Base-by-base conservation (phyloP, 2,888 invertebrate species). In the Melanotus villosus region DNA sequence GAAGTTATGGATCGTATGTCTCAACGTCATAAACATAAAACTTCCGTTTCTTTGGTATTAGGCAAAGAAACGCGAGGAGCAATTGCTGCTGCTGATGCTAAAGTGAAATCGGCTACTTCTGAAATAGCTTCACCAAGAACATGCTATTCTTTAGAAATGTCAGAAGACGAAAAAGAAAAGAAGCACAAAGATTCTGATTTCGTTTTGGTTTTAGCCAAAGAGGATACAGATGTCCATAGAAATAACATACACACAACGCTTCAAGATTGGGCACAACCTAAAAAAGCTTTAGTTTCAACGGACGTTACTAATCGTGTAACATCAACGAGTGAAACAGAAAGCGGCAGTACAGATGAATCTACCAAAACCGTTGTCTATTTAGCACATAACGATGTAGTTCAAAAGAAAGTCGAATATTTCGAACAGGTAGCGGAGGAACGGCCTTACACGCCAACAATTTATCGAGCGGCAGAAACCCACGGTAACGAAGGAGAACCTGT, bases 331-430 rank as follows among this genome's bases (percentile, higher is more conserved):
- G 92, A 92, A 84, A 90, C 90, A 0, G 92, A 93, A 80, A 92
- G 92, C 59, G 90, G 88, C 1, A 91, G 92, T 79, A 93, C 92
- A 0, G 92, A 93, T 77, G 87, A 90, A 45, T 92, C 93, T 0
- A 89, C 89, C 47, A 89, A 87, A 82, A 93, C 93, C 0, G 91
- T 91, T 0, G 90, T 92, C 60, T 89, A 87, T 73, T 86, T 88
- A 38, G 88, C 86, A 6, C 86, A 87, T 1, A 88, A 88, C 70
- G 90, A 91, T 90, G 74, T 7, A 7, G 90, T 93, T 0, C 88
- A 90, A 65, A 90, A 90, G 77, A 94, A 92, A 83, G 91, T 95
- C 0, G 91, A 93, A 81, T 94, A 92, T 84, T 95, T 94, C 80
- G 94, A 95, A 83, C 90, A 90, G 1, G 90, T 90, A 0, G 88